Evolutionary conservation across 2,113 vertebrate species (phyloP).

Genomic region (Rhinoderma darwinii): DNA sequence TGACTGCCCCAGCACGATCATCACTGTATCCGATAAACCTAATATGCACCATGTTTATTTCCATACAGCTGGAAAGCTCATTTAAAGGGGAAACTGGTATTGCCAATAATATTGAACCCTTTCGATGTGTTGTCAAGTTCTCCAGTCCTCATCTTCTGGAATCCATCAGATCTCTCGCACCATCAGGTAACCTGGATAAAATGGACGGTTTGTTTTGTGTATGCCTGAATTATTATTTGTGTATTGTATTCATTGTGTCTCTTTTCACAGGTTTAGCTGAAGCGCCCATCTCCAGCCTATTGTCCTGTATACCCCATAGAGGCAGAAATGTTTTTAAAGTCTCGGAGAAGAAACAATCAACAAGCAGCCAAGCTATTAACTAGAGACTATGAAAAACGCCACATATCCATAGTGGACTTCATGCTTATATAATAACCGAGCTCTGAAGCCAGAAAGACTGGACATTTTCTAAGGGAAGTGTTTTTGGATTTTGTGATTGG

Average conservation of each 20-base stretch:
- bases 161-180: constrained; percentile 82
- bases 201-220: background rate
- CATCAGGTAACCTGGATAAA: constrained; percentile 73
- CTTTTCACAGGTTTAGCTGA: constrained; percentile 81
- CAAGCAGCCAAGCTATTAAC: constrained; percentile 61
- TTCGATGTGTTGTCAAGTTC: constrained; percentile 88
- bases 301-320: constrained; percentile 87
- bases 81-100: constrained; percentile 78
- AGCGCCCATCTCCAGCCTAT: constrained; percentile 84
- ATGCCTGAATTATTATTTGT: background rate
- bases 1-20: background rate
- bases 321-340: constrained; percentile 91
- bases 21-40: background rate
- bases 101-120: constrained; percentile 74
- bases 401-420: background rate
- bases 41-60: background rate
- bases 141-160: constrained; percentile 88
- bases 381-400: background rate
- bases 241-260: background rate
- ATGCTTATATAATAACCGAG: no score
- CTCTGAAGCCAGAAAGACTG: background rate
- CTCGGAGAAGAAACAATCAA: constrained; percentile 77
- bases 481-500: background rate
- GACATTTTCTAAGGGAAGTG: no score
- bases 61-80: constrained; percentile 84